These are phyloP conservation scores for Lethenteron camtschaticum DNA, from an alignment of 2,113 vertebrate species.

Conservation along the genomic window DNA sequence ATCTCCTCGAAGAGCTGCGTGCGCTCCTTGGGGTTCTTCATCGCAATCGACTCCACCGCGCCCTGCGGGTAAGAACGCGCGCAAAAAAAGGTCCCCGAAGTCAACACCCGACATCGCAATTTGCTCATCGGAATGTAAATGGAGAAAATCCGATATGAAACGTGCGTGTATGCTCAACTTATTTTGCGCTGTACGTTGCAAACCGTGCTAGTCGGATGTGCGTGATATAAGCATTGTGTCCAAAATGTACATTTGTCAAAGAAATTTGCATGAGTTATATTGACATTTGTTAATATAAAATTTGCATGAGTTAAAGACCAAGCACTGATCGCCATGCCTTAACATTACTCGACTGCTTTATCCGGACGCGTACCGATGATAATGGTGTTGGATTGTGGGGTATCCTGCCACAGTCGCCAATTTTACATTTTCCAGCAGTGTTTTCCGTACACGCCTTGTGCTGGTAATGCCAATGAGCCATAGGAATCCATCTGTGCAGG, in stretches of 20 bases:
- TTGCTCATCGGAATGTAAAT: background rate
- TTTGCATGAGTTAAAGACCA: too few species aligned
- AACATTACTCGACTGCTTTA: too few species aligned
- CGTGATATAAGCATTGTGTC: background rate
- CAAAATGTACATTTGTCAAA: background rate
- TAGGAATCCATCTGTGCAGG: too few species aligned
- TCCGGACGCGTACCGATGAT: too few species aligned
- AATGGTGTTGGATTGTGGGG: background rate
- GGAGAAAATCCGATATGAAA: background rate
- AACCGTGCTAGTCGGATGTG: constrained; percentile 11
- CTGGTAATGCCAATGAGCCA: too few species aligned
- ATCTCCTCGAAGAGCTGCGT: constrained; percentile 65
- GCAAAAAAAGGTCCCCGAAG: background rate
- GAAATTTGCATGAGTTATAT: too few species aligned
- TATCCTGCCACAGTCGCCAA: background rate
- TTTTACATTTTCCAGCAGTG: background rate
- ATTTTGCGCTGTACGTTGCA: background rate
- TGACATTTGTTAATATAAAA: too few species aligned
- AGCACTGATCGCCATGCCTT: too few species aligned
- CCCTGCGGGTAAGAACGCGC: constrained; percentile 27
- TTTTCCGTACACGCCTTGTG: too few species aligned
- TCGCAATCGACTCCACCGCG: constrained; percentile 60
- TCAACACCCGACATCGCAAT: constrained; percentile 7
- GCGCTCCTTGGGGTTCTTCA: constrained; percentile 65
- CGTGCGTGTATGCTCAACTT: background rate